Evolutionary conservation across 2,888 invertebrate genomes (phyloP).

Genomic region (Caenorhabditis doughertyi): DNA sequence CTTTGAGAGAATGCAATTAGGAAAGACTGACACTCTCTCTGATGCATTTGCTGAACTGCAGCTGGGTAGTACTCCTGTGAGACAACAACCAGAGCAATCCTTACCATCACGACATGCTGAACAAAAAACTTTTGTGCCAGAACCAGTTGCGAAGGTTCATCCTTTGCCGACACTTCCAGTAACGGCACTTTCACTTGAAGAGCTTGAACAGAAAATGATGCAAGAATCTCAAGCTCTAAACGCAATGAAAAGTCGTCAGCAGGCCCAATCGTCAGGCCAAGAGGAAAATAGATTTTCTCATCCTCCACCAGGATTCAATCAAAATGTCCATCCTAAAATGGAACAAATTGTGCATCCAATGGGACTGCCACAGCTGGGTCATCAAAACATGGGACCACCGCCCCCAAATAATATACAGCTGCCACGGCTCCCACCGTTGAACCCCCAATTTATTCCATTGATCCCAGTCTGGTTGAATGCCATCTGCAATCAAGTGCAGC

Average conservation of each 20-base stretch:
- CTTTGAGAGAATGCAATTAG: constrained; percentile 38
- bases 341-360: not conserved
- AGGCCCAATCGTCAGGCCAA: not conserved
- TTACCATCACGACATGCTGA: not conserved
- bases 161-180: constrained; percentile 31
- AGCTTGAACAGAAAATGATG: constrained; percentile 56
- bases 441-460: constrained; percentile 67
- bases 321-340: constrained; percentile 24
- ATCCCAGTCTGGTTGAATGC: constrained; percentile 68
- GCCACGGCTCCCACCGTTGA: constrained; percentile 65
- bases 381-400: constrained; percentile 41
- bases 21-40: not conserved
- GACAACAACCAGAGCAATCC: not conserved
- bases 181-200: constrained; percentile 52
- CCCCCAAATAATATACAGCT: constrained; percentile 41
- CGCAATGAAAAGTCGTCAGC: not conserved
- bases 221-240: constrained; percentile 27
- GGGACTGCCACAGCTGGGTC: constrained; percentile 28
- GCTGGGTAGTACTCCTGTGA: not conserved
- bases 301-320: constrained; percentile 53
- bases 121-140: not conserved
- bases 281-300: constrained; percentile 28
- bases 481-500: constrained; percentile 50
- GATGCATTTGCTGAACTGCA: constrained; percentile 5
- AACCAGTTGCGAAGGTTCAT: not conserved